A percentile compares a stretch with the other conserved stretches of the same genome.
phyloP scores from a whole-genome alignment of 2,113 vertebrate genomes.

The Lepisosteus osseus region DNA sequence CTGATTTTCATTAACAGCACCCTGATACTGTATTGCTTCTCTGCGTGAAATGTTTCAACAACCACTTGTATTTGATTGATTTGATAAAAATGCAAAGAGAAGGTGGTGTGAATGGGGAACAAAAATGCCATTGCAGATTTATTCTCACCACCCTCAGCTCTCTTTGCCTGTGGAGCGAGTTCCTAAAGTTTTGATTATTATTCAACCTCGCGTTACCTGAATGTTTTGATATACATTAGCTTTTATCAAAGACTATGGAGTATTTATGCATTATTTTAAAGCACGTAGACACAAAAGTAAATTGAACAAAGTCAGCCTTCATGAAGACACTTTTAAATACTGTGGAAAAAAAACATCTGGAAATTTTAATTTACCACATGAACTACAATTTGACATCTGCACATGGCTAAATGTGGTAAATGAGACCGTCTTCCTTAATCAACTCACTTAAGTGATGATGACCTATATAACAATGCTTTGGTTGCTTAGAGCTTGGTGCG shows the following conservation, averaged over 20 bases:
- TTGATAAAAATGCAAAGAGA: slow-evolving; percentile 30
- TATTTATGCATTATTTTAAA: no score
- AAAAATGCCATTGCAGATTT: no score
- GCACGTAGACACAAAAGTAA: no score
- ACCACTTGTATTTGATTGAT: slow-evolving; percentile 39
- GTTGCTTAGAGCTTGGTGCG: slow-evolving; percentile 72
- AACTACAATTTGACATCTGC: slow-evolving; percentile 55
- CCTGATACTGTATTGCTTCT: not conserved
- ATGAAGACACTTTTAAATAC: no score
- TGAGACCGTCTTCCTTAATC: slow-evolving; percentile 61
- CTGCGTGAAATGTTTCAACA: slow-evolving; percentile 26
- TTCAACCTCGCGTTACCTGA: no score
- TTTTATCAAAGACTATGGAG: no score
- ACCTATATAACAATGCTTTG: slow-evolving; percentile 63
- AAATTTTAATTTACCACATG: slow-evolving; percentile 58
- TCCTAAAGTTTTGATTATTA: no score
- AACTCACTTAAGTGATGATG: slow-evolving; percentile 74
- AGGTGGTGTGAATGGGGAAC: not conserved
- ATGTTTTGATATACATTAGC: no score
- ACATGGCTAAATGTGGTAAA: slow-evolving; percentile 55
- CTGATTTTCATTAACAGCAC: slow-evolving; percentile 29
- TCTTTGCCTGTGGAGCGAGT: no score
- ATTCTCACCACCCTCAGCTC: no score
- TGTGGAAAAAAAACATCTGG: no score
- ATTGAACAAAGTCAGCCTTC: no score